phyloP scores from a whole-genome alignment of 2,113 vertebrate species.

The Brienomyrus longianalis region DNA sequence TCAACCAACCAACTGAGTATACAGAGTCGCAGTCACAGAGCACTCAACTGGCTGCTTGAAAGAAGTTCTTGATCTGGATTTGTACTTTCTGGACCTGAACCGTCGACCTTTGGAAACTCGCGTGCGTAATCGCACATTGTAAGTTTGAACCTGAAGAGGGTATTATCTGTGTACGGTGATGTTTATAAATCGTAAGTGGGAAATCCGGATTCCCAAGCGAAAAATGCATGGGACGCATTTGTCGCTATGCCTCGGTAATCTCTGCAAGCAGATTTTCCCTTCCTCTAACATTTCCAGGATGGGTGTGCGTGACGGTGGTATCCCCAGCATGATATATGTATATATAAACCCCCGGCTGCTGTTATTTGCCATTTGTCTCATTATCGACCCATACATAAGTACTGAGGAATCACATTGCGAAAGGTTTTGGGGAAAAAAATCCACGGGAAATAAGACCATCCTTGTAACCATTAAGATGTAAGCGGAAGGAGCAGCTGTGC shows the following conservation, averaged over 20 bases:
- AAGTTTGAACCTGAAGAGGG: conserved; percentile 12
- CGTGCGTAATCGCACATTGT: neutral
- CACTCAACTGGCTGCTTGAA: neutral
- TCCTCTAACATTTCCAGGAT: conserved; percentile 29
- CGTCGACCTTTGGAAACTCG: neutral
- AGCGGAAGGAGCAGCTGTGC: neutral
- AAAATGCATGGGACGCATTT: conserved; percentile 29
- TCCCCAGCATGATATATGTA: conserved; percentile 18
- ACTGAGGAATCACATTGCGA: neutral
- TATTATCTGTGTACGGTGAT: conserved; percentile 23
- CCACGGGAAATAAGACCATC: neutral
- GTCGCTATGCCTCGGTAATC: conserved; percentile 26
- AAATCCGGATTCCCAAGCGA: conserved; percentile 51
- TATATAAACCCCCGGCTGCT: neutral
- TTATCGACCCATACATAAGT: neutral
- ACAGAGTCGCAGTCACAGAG: neutral
- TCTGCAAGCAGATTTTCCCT: conserved; percentile 36
- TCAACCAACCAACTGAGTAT: neutral
- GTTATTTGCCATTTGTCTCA: neutral
- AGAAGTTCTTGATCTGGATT: neutral
- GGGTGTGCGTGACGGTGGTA: conserved; percentile 4
- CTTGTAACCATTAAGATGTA: neutral
- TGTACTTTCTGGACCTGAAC: neutral
- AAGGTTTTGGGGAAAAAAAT: neutral
- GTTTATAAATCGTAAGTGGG: conserved; percentile 48